Base-by-base conservation (phyloP, 2,888 invertebrate genomes). In the Hedychridium roseum region DNA sequence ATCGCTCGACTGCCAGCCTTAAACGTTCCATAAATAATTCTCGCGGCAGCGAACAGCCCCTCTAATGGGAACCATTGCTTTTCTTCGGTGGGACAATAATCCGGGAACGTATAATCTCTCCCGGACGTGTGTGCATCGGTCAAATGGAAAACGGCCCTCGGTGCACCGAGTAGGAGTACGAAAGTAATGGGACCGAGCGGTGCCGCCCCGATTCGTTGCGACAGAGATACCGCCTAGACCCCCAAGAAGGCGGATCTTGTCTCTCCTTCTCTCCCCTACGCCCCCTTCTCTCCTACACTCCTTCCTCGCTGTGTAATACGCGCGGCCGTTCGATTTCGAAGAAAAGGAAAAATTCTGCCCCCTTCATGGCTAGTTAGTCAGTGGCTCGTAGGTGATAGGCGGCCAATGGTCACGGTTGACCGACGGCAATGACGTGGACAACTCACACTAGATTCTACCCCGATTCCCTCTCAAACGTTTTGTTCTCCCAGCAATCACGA, bases 321-420 rank as follows among this genome's bases (percentile, higher is more conserved):
- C n/a, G n/a, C n/a, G n/a, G n/a, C n/a, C n/a, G 35, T n/a, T 7
- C 2, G 17, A 35, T n/a, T 6, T 2, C 5, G 2, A 52, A 51
- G 57, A 54, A 39, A 52, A 42, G 26, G 23, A 23, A 28, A 37
- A 38, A 34, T 32, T 48, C 42, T 34, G 32, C 43, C 52, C 46
- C 52, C 62, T 63, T 68, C 67, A 57, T 57, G 66, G 58, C 60
- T 69, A 64, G 62, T 68, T 62, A 60, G 56, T 61, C 63, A 55
- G 50, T 43, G 48, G 48, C 54, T 53, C 27, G 57, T 49, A 39
- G 44, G 68, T 56, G 70, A 72, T 73, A 71, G 68, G 70, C 69
- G 70, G 66, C 67, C 70, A 75, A 67, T 62, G 64, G 70, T 75
- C 67, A 72, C 64, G 75, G 65, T 68, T 69, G 72, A 71, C 54